A percentile compares a stretch with the other conserved stretches of the same genome.
Evolutionary conservation across 2,113 vertebrate species (phyloP).

Genomic region (Bombycilla garrulus): DNA sequence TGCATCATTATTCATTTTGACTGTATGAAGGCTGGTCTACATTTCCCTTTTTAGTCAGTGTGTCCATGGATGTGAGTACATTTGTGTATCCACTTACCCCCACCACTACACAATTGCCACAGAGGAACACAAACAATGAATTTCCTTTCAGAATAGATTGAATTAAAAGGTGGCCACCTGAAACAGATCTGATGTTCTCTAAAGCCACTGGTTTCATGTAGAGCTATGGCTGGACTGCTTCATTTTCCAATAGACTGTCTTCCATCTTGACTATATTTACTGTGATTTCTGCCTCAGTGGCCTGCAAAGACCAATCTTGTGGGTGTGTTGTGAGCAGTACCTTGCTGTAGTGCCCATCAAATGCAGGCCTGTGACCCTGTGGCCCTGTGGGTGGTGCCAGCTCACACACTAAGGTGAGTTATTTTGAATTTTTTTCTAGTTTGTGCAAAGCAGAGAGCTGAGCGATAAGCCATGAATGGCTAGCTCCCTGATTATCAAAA

Average conservation of each 20-base stretch:
- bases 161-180: neutral
- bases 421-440: neutral
- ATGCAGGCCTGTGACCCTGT: rapidly evolving
- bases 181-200: neutral
- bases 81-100: neutral
- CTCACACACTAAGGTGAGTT: neutral
- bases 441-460: neutral
- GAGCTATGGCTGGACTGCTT: neutral
- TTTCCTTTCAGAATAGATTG: neutral
- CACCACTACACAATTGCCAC: neutral
- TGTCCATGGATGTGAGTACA: rapidly evolving
- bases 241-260: neutral
- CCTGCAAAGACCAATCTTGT: neutral
- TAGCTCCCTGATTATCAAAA: neutral
- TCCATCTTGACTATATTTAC: neutral
- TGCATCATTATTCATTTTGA: neutral
- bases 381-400: neutral
- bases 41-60: neutral
- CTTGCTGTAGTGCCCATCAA: neutral
- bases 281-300: neutral
- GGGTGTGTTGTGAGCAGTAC: neutral
- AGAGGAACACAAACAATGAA: neutral
- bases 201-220: neutral
- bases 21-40: neutral
- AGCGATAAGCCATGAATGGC: neutral